Evolutionary conservation across 1,140 invertebrate genomes (phyloP).

Genomic region (Drosophila pruinosa): DNA sequence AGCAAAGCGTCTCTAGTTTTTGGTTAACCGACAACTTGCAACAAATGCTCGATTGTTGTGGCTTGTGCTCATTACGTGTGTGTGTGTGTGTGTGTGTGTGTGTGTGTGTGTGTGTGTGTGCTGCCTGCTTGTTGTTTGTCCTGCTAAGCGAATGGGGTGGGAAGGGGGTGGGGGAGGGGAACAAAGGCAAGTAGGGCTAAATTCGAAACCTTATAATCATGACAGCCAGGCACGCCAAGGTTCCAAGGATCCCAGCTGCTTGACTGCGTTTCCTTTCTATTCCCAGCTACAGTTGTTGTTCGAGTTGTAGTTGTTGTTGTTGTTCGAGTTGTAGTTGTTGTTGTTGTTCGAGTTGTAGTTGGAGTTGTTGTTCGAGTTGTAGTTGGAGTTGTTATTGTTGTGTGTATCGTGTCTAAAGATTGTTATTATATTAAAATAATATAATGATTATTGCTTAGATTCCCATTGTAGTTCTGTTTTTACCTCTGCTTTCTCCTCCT

Average conservation of each 20-base stretch:
- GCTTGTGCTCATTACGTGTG: not conserved
- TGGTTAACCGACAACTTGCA: constrained; percentile 1
- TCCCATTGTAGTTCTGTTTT: not conserved
- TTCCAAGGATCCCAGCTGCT: constrained; percentile 16
- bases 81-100: not conserved
- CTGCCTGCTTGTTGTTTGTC: not conserved
- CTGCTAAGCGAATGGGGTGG: not conserved
- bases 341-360: not conserved
- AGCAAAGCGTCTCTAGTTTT: not conserved
- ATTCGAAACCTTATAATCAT: constrained; percentile 44
- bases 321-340: not conserved
- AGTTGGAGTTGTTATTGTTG: constrained; percentile 10
- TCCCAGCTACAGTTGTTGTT: not conserved
- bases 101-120: not conserved
- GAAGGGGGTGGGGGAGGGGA: not conserved
- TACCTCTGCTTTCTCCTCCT: not conserved
- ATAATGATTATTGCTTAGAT: constrained; percentile 49
- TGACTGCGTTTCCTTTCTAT: constrained; percentile 23
- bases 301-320: not conserved
- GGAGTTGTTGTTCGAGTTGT: constrained; percentile 7
- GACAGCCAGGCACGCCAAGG: constrained; percentile 41
- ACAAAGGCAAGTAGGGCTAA: not conserved
- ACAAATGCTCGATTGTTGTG: constrained; percentile 6
- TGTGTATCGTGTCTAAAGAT: constrained; percentile 51
- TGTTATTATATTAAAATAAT: constrained; percentile 68